These are phyloP conservation scores for Zapus hudsonius DNA, from an alignment of 2,113 vertebrate species.

Conservation along the genomic window DNA sequence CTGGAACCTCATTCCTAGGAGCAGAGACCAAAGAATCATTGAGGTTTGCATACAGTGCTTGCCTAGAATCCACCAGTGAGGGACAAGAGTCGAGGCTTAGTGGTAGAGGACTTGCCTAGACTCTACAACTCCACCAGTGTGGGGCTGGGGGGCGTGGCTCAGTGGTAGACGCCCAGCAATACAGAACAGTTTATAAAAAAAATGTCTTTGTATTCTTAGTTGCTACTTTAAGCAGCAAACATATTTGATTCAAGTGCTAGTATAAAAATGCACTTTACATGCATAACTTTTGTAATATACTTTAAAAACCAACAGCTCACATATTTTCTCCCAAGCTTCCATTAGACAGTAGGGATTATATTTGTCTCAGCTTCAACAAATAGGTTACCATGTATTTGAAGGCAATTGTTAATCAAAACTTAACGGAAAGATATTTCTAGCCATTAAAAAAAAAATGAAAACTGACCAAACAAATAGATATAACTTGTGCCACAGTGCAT, in stretches of 20 bases:
- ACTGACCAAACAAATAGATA: constrained; percentile 45
- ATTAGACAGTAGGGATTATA: constrained; percentile 21
- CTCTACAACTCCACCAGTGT: too few relatives aligned
- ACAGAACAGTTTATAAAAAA: too few relatives aligned
- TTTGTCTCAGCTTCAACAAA: constrained; percentile 47
- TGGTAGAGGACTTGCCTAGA: too few relatives aligned
- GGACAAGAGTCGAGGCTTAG: too few relatives aligned
- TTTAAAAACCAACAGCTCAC: constrained; percentile 64
- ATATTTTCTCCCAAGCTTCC: constrained; percentile 22
- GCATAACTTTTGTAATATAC: constrained; percentile 29
- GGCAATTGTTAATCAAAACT: constrained; percentile 15
- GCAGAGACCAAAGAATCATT: too few relatives aligned
- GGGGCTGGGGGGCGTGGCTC: too few relatives aligned
- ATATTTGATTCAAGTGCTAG: constrained; percentile 36
- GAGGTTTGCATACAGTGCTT: too few relatives aligned
- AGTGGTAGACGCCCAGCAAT: too few relatives aligned
- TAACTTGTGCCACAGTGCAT: constrained; percentile 7
- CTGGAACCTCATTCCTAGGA: too few relatives aligned
- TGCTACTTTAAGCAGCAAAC: constrained; percentile 34
- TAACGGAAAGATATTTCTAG: constrained; percentile 17
- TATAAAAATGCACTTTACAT: constrained; percentile 58
- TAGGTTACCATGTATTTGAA: constrained; percentile 38
- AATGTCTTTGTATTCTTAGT: neutral
- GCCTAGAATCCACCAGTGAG: too few relatives aligned
- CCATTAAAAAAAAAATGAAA: constrained; percentile 46